Evolutionary conservation across 2,797 vertebrate species (phyloP), one percentile per base, ranked within the genome.

Genomic region (Gymnoscopelus microlampas): DNA sequence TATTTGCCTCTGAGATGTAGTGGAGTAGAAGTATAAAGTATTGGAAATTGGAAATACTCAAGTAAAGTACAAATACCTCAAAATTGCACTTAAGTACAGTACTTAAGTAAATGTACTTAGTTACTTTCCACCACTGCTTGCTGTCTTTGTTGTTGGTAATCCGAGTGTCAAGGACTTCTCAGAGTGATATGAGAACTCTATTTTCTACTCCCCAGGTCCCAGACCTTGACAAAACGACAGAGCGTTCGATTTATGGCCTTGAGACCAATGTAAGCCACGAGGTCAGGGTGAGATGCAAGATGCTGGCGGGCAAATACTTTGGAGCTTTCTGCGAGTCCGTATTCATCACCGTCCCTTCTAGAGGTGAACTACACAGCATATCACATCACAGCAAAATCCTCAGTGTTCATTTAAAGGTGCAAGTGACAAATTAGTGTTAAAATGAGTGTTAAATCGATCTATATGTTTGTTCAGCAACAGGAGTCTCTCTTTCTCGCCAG

Each of bases 251-350:
- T 39, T 99, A 94, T 8, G 95, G 96, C 0, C 77, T 99, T 76
- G 92, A 88, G 79, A 91, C 88, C 11, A 93, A 94, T 66, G 88
- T 91, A n/a, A 93, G 95, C 32, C 94, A 99, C 19, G 95, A 98
- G 87, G 88, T 98, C 54, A 91, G 94, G 35, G 91, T 98, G 47
- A 90, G 96, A 68, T 95, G 95, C 77, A 95, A 90, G 87, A 95
- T 94, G 87, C 73, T 80, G 0, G 83, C 82, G 5, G 91, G 87
- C 7, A 94, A 92, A 62, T 86, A 93, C 56, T 98, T 95, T 12
- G 96, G 97, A 47, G 94, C 94, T 49, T 99, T 97, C 87, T 95
- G 97, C 70, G 93, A 97, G 47, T 88, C 94, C 1, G 78, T 96
- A 1, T 90, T 92, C 13, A 84, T 98, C 32, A 84, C 88, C 65